These are phyloP conservation scores for Ceraclea dissimilis DNA, from an alignment of 2,888 invertebrate species.

Conservation along the genomic window DNA sequence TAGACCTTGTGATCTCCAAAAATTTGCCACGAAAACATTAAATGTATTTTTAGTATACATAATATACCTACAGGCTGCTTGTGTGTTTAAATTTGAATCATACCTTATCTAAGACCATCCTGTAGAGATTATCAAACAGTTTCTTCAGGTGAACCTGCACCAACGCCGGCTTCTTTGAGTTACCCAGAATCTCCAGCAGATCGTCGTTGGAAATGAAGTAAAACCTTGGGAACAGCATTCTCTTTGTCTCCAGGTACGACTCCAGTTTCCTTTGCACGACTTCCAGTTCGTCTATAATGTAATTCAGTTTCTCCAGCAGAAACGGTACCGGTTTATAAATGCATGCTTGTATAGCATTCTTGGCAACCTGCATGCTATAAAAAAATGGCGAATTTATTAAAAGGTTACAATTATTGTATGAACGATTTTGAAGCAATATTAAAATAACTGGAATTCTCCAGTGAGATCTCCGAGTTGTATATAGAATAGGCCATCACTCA, in stretches of 20 bases:
- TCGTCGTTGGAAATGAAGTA: conserved; percentile 61
- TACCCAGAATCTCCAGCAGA: conserved; percentile 76
- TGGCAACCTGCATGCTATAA: conserved; percentile 44
- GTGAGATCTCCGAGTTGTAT: no score
- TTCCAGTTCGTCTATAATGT: conserved; percentile 70
- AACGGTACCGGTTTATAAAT: conserved; percentile 53
- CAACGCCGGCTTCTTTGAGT: conserved; percentile 73
- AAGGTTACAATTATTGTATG: no score
- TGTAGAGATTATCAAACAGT: conserved; percentile 78
- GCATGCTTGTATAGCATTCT: conserved; percentile 55
- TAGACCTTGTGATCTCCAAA: no score
- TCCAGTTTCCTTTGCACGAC: conserved; percentile 75
- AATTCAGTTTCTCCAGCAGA: conserved; percentile 59
- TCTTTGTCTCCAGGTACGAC: conserved; percentile 79
- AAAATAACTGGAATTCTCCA: no score
- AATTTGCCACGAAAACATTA: no score
- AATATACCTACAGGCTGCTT: no score
- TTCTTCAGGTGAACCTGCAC: conserved; percentile 84
- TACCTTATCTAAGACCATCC: conserved; percentile 61
- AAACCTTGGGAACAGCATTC: conserved; percentile 76
- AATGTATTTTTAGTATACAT: no score
- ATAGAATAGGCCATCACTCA: no score
- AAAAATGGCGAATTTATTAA: background rate
- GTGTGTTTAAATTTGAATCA: no score
- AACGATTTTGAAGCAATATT: no score